Base-by-base conservation (phyloP, 2,888 invertebrate species). In the Pyrrhosoma nymphula region DNA sequence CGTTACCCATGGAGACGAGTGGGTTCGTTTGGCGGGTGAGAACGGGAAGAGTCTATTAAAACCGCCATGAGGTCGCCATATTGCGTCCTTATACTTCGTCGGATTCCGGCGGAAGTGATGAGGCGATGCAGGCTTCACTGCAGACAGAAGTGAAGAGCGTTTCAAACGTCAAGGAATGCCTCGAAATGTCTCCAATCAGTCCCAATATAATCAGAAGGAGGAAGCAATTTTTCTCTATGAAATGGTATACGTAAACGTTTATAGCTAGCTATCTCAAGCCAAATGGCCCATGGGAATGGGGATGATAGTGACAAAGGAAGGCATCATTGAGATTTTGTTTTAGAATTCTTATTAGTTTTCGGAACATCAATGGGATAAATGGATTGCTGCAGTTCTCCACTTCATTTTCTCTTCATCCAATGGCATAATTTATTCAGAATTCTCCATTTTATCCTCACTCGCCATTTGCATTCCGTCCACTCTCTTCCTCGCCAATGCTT, bases 1-100 rank as follows among this genome's bases (percentile, higher is more conserved):
- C 82, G 82, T 82, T 82, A 30, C 82, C 26, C 14, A 75, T 75
- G 75, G 30, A 75, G 4, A 75, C 30, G 75, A 75, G 82, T 14
- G 1, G 16, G 35, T 20, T 16, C 60, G 60, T 14, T 20, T 16
- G 18, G 60, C 20, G 82, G 35, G 18, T 60, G 60, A 35, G 35
- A 82, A 18, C 26, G 26, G 69, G 69, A 26, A 26, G n/a, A 8
- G 69, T 0, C 35, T n/a, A 35, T 35, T 35, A 82, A 82, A 82
- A 82, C 47, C 35, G 82, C 82, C 82, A 82, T 35, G 82, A 82
- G 82, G 82, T 35, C 82, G 82, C 82, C 82, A 82, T 35, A 82
- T 82, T 82, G 82, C 82, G 14, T 35, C 82, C 10, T 82, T 82
- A 35, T 12, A 20, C 35, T 82, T 14, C 82, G 16, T 35, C 30